Conservation (phyloP, 2,113 vertebrate genomes). For the Mystacornis crossleyi region DNA sequence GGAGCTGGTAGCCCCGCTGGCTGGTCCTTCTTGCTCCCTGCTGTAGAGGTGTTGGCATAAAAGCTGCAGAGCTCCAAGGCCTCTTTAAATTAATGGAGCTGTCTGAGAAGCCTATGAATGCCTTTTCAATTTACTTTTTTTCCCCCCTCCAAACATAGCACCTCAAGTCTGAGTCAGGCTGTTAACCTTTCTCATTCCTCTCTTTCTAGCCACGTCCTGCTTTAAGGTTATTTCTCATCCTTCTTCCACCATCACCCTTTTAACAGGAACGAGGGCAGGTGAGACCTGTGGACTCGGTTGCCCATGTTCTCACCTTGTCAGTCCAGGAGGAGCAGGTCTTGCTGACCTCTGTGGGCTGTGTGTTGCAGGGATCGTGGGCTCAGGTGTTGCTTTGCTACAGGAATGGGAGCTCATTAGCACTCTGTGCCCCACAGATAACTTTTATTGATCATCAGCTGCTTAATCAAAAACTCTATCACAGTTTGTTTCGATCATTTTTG, state of each 20-base stretch:
- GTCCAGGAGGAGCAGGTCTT: neutral
- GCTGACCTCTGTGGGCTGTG: neutral
- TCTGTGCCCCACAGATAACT: constrained; percentile 32
- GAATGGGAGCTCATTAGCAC: constrained; percentile 46
- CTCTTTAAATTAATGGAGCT: neutral
- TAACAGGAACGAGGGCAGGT: neutral
- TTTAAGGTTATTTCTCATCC: neutral
- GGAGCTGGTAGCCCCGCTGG: neutral
- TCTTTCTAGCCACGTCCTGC: neutral
- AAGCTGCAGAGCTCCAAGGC: neutral
- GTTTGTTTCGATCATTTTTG: constrained; percentile 41
- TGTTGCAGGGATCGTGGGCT: neutral
- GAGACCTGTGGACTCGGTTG: neutral
- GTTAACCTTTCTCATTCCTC: neutral
- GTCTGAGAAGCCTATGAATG: neutral
- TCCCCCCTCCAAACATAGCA: neutral
- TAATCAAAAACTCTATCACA: constrained; percentile 56
- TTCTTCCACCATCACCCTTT: neutral
- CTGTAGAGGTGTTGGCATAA: neutral
- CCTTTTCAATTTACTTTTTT: neutral
- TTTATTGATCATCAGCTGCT: constrained; percentile 62
- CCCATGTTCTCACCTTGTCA: neutral
- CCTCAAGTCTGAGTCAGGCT: neutral
- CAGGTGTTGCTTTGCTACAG: neutral
- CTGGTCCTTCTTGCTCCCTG: neutral